phyloP scores from a whole-genome alignment of 64 coral and sea anemone genomes.

The Catalaphyllia jardinei region DNA sequence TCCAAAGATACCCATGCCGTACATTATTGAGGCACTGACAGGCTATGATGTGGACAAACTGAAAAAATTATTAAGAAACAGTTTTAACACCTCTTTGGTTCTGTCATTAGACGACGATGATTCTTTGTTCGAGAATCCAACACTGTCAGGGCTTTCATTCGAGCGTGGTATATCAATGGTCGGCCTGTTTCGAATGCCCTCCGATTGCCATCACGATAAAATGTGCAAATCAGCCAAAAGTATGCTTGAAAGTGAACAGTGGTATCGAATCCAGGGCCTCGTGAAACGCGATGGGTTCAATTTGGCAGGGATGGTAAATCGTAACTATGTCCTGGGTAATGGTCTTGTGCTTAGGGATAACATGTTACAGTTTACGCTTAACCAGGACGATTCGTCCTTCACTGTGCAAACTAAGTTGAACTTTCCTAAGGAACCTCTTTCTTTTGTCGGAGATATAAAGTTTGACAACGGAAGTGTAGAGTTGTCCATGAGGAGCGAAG shows the following conservation, averaged over 20 bases:
- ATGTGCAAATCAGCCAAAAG: slow-evolving; percentile 66
- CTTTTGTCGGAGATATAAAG: slow-evolving; percentile 67
- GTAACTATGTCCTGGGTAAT: slow-evolving; percentile 79
- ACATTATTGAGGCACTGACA: slow-evolving; percentile 82
- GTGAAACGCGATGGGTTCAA: slow-evolving; percentile 64
- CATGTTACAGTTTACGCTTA: slow-evolving; percentile 69
- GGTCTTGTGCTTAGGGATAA: slow-evolving; percentile 83
- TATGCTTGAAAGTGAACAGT: slow-evolving; percentile 78
- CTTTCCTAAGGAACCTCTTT: slow-evolving; percentile 74
- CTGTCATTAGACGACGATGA: slow-evolving; percentile 75
- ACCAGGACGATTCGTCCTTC: slow-evolving; percentile 37
- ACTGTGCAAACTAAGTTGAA: slow-evolving; percentile 55
- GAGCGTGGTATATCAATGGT: slow-evolving; percentile 77
- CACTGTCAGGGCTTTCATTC: slow-evolving; percentile 74
- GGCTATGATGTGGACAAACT: slow-evolving; percentile 70
- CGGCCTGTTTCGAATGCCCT: slow-evolving; percentile 80
- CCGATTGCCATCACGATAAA: slow-evolving; percentile 69
- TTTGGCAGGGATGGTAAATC: slow-evolving; percentile 62
- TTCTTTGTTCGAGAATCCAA: slow-evolving; percentile 88
- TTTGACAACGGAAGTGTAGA: slow-evolving; percentile 68
- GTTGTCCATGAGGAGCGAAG: slow-evolving; percentile 79
- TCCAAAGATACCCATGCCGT: slow-evolving; percentile 87
- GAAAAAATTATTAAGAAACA: slow-evolving; percentile 76
- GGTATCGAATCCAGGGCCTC: slow-evolving; percentile 88
- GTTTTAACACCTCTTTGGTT: slow-evolving; percentile 83